Percentiles rank a stretch among this genome's conserved stretches.
phyloP scores from a whole-genome alignment of 2,113 vertebrate genomes.

The Hydrolagus affinis region DNA sequence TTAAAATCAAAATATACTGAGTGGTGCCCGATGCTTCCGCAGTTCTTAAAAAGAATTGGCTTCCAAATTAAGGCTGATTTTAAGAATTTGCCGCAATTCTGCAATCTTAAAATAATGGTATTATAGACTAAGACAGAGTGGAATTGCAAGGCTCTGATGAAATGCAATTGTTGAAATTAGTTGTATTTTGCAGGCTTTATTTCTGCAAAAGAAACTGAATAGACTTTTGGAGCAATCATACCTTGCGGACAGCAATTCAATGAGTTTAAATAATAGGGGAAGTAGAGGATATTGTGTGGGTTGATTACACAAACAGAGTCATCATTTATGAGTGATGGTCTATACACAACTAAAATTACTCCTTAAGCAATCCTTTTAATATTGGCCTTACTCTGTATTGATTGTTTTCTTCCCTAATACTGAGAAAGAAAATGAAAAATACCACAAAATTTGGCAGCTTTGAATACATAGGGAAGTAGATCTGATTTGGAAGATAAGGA shows the following conservation, averaged over 20 bases:
- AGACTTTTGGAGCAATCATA: not conserved
- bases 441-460: too few relatives aligned
- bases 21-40: too few relatives aligned
- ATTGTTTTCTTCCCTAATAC: not conserved
- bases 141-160: not conserved
- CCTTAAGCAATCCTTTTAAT: constrained; percentile 8
- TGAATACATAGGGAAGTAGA: too few relatives aligned
- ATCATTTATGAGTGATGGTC: not conserved
- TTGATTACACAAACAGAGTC: not conserved
- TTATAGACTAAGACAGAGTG: not conserved
- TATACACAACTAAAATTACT: not conserved
- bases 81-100: too few relatives aligned
- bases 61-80: too few relatives aligned
- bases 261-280: not conserved
- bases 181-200: not conserved
- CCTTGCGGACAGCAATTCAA: not conserved
- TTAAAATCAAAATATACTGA: too few relatives aligned
- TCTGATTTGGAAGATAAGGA: too few relatives aligned
- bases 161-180: not conserved
- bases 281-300: not conserved
- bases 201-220: not conserved
- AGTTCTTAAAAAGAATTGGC: too few relatives aligned
- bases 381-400: not conserved
- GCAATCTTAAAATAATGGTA: too few relatives aligned
- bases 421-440: not conserved